Evolutionary conservation across 2,888 invertebrate species (phyloP), one percentile per base, ranked within the genome.

Genomic region (Diplazon laetatorius): DNA sequence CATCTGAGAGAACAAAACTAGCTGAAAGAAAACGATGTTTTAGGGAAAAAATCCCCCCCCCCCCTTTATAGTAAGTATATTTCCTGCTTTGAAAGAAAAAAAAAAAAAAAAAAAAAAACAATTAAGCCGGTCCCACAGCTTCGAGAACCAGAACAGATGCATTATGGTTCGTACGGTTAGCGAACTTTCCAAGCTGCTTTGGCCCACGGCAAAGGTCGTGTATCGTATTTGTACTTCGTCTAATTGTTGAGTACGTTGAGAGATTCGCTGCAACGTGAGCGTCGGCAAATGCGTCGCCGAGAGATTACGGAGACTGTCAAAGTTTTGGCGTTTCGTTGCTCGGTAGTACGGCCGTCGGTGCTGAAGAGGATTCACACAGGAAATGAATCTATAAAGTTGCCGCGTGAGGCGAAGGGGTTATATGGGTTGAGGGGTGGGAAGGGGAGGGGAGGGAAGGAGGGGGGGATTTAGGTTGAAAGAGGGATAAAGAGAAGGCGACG

Each of bases 301-400:
- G 35, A 18, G 18, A 63, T 46, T n/a, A 46, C n/a, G 46, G 62
- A 62, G 44, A n/a, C 44, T 46, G 42, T 55, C n/a, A 42, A 68
- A 55, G 14, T 50, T 42, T 70, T 62, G 12, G n/a, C 18, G 16
- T 63, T 72, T 75, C 37, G 35, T 75, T 75, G 55, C 57, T 46
- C 52, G 14, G n/a, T 39, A 42, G 55, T 44, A 55, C 59, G 16
- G 25, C 12, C 42, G 39, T 42, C 42, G 46, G 16, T n/a, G 20
- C 30, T n/a, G 35, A n/a, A n/a, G 46, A 57, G 16, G 50, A 39
- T 62, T 60, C 60, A 62, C 50, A 14, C 42, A 50, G 59, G 50
- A 60, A 62, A 71, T 66, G 70, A 62, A 42, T 71, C 59, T 42
- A 59, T 73, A 59, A 73, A 66, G 39, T 66, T 39, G 9, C 9